phyloP scores from a whole-genome alignment of 2,888 invertebrate species.

The Chydorus sphaericus region DNA sequence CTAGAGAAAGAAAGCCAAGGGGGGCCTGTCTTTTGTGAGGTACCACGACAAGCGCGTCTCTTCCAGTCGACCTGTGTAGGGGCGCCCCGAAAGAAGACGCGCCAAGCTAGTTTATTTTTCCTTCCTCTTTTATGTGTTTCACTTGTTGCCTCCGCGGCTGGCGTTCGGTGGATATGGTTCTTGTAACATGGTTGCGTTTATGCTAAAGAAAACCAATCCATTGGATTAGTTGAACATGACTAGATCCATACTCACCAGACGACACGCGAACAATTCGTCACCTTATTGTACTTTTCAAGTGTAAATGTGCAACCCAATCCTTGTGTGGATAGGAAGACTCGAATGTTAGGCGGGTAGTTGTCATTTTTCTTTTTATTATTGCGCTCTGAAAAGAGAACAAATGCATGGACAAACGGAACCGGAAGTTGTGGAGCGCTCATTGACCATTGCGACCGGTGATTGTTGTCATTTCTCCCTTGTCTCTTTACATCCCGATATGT shows the following conservation, averaged over 20 bases:
- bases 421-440: neutral
- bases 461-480: slow-evolving; percentile 1
- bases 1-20: neutral
- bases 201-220: too few relatives aligned
- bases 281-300: neutral
- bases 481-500: neutral
- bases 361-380: neutral
- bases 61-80: neutral
- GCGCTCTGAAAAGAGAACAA: neutral
- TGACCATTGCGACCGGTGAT: neutral
- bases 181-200: slow-evolving; percentile 15
- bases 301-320: neutral
- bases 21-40: neutral
- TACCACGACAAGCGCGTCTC: neutral
- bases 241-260: slow-evolving; percentile 76
- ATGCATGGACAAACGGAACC: slow-evolving; percentile 1
- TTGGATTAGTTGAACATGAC: slow-evolving; percentile 38
- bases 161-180: slow-evolving; percentile 15
- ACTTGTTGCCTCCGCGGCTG: neutral
- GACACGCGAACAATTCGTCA: neutral
- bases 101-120: neutral
- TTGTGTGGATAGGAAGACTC: neutral
- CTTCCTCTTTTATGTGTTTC: neutral
- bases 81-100: neutral
- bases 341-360: neutral